Evolutionary conservation across 2,113 vertebrate species (phyloP).

Genomic region (Bos javanicus): DNA sequence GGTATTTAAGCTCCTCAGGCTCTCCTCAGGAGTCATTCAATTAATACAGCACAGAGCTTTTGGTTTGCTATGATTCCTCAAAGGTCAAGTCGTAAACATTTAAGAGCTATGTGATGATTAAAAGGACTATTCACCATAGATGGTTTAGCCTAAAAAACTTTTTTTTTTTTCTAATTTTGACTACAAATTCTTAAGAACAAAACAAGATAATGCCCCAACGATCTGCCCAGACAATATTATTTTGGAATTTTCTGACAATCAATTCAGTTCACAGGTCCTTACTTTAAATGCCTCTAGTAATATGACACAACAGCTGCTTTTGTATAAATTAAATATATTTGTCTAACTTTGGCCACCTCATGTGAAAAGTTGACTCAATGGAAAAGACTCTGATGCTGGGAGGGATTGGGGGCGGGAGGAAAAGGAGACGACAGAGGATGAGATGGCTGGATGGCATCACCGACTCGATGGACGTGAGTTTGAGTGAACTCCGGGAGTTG

Average conservation of each 20-base stretch:
- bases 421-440: too few relatives aligned
- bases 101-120: neutral
- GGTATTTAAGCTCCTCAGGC: constrained; percentile 23
- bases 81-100: constrained; percentile 29
- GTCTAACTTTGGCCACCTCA: neutral
- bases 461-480: too few relatives aligned
- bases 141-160: neutral
- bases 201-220: neutral
- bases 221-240: neutral
- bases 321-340: neutral
- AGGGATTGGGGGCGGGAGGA: too few relatives aligned
- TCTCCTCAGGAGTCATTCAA: neutral
- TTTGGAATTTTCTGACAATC: neutral
- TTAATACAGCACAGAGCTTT: constrained; percentile 9
- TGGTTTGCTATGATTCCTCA: neutral
- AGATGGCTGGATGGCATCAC: too few relatives aligned
- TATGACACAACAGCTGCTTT: neutral
- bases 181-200: neutral
- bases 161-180: neutral
- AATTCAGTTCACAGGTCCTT: neutral
- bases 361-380: too few relatives aligned
- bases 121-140: neutral
- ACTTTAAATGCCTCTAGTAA: neutral
- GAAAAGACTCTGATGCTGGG: too few relatives aligned
- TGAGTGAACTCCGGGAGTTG: too few relatives aligned